Evolutionary conservation across 2,888 invertebrate genomes (phyloP), one percentile per base, ranked within the genome.

Genomic region (Spilarctia lutea): DNA sequence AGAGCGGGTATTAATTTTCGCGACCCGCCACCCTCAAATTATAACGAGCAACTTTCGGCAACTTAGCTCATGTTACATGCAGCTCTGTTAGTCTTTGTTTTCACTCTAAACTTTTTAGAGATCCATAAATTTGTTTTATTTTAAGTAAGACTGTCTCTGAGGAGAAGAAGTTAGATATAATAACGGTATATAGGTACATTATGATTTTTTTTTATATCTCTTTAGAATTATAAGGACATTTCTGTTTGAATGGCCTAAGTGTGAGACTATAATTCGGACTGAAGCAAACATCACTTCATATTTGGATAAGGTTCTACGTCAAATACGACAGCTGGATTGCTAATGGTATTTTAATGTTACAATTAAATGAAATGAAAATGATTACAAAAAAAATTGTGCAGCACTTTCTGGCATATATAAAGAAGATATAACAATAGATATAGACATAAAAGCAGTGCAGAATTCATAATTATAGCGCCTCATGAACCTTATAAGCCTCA

Each of bases 1-100:
- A 92, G 91, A 90, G 83, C 78, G 84, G 88, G 91, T 92, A 93
- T 93, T 93, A 92, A 94, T 94, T 94, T 91, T 89, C 91, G 83
- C 87, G 83, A 88, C 88, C 86, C 86, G 82, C 88, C 85, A 83
- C 86, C 89, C 89, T 91, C 89, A 92, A 93, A 93, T 94, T 93
- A 93, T 91, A 89, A 91, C 85, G 87, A 90, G 88, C 88, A 93
- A 93, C 90, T 94, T 94, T 93, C 79, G 84, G 86, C 84, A 89
- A 88, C 89, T 87, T 87, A 87, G 90, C 90, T 93, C 91, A 79
- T 86, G 85, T 93, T 93, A 93, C 93, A 89, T 87, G 90, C 89
- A 88, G 86, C 86, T 84, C 81, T 85, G 86, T 89, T 87, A 88
- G 88, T 86, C 89, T 89, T 90, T 89, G 89, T 90, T 90, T 89